A percentile compares a stretch with the other conserved stretches of the same genome.
Conservation (phyloP, 2,888 invertebrate species). For the Rotaria magnacalcarata region DNA sequence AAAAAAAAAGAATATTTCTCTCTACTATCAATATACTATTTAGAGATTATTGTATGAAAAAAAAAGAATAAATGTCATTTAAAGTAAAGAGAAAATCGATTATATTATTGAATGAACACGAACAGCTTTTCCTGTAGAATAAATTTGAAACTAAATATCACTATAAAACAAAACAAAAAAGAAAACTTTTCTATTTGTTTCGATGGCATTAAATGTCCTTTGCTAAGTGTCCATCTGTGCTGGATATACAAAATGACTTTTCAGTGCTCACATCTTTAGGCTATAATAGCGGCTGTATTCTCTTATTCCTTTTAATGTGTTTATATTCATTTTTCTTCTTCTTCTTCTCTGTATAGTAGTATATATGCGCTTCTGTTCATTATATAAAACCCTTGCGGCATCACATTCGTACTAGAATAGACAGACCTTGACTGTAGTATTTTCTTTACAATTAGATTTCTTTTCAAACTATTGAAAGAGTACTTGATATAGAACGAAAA, state of each 20-base stretch:
- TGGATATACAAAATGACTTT: not conserved
- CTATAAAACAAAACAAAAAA: not conserved
- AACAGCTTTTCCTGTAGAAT: not conserved
- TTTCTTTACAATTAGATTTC: not conserved
- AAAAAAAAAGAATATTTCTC: no score
- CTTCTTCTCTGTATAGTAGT: not conserved
- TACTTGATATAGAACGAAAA: no score
- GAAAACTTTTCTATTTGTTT: not conserved
- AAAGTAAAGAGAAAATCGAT: not conserved
- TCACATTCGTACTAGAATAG: not conserved
- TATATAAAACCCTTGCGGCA: not conserved
- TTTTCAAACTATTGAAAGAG: not conserved
- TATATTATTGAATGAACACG: not conserved
- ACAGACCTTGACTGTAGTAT: not conserved
- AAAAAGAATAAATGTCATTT: not conserved
- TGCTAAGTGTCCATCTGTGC: slow-evolving; percentile 24
- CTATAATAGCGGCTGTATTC: not conserved
- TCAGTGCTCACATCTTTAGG: not conserved
- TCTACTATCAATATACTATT: no score
- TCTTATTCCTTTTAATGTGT: slow-evolving; percentile 15
- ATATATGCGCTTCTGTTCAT: not conserved
- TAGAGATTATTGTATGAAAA: not conserved
- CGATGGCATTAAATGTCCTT: slow-evolving; percentile 14
- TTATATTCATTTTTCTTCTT: not conserved
- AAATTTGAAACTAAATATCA: not conserved